These are phyloP conservation scores for Metalampra italica DNA, from an alignment of 2,888 invertebrate species.

Conservation along the genomic window DNA sequence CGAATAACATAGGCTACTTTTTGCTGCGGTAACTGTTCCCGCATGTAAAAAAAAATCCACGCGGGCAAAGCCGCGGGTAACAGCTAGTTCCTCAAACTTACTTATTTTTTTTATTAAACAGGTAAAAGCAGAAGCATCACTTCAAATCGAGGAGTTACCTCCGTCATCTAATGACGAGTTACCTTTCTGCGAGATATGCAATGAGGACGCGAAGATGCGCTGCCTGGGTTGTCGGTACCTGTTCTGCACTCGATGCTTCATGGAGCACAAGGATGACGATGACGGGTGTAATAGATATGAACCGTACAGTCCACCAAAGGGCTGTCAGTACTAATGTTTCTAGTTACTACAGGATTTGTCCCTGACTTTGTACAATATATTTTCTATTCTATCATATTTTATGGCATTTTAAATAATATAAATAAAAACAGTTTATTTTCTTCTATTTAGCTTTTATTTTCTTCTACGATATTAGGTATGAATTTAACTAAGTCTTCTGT, in stretches of 20 bases:
- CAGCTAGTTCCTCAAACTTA: no score
- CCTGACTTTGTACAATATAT: no score
- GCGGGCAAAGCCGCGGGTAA: no score
- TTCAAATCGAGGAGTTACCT: constrained; percentile 39
- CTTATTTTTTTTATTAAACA: constrained; percentile 24
- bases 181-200: constrained; percentile 92
- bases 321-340: neutral
- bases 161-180: constrained; percentile 73
- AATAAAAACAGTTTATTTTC: constrained; percentile 17
- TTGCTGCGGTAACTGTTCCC: no score
- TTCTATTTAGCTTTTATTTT: constrained; percentile 45
- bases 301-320: constrained; percentile 43
- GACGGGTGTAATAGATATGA: constrained; percentile 74
- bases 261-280: constrained; percentile 83
- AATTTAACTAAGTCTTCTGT: constrained; percentile 83
- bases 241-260: constrained; percentile 87
- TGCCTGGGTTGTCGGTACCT: constrained; percentile 90
- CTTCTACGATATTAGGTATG: constrained; percentile 78
- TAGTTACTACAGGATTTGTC: neutral
- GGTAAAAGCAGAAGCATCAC: constrained; percentile 51
- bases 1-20: no score
- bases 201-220: constrained; percentile 85
- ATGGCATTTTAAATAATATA: no score
- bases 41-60: no score
- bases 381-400: no score